Evolutionary conservation across 2,888 invertebrate genomes (phyloP).

Genomic region (Hoplodrina ambigua): DNA sequence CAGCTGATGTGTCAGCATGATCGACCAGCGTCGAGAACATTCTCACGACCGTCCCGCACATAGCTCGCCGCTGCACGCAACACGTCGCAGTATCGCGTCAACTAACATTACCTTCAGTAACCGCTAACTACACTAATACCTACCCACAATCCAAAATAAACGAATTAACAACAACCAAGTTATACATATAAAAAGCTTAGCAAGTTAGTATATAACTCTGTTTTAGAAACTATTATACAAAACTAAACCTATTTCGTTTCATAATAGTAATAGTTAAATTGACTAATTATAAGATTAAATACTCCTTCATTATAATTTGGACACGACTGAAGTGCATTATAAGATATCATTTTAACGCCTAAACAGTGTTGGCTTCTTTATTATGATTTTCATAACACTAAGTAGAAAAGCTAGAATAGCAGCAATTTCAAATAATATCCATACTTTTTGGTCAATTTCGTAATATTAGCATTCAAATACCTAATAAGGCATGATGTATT

Average conservation of each 20-base stretch:
- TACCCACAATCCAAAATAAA: conserved; percentile 85
- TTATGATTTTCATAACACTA: conserved; percentile 74
- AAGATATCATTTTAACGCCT: conserved; percentile 66
- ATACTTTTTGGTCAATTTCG: conserved; percentile 83
- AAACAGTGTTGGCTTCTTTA: conserved; percentile 72
- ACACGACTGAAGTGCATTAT: conserved; percentile 78
- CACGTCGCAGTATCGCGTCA: conserved; percentile 22
- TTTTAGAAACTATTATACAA: conserved; percentile 76
- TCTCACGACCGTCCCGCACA: conserved; percentile 46
- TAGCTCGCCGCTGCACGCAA: conserved; percentile 8
- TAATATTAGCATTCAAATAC: conserved; percentile 76
- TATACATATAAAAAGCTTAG: conserved; percentile 83
- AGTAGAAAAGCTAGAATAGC: conserved; percentile 81
- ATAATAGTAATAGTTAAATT: conserved; percentile 79
- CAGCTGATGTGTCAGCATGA: conserved; percentile 10
- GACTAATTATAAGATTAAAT: conserved; percentile 85
- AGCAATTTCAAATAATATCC: conserved; percentile 75
- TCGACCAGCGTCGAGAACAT: conserved; percentile 29
- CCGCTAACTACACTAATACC: conserved; percentile 72
- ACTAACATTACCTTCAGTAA: conserved; percentile 55
- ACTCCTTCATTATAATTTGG: conserved; percentile 78
- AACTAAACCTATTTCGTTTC: conserved; percentile 83
- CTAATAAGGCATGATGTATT: conserved; percentile 81
- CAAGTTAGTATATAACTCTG: conserved; percentile 77
- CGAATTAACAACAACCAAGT: conserved; percentile 82